Percentiles rank a stretch among this genome's conserved stretches.
phyloP scores from a whole-genome alignment of 1,140 invertebrate species.

The Papilio glaucus region DNA sequence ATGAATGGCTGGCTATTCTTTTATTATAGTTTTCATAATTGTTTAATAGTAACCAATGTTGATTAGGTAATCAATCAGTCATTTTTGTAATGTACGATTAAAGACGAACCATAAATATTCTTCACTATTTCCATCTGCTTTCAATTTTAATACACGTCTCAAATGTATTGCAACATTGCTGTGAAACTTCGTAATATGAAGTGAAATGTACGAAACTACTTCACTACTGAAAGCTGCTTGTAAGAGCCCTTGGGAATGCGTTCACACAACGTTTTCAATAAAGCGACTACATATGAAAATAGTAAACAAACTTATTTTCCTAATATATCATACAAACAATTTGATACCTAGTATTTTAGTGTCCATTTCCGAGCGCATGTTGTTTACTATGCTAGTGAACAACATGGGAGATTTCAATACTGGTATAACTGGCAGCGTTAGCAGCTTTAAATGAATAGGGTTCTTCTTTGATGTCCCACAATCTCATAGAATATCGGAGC shows the following conservation, averaged over 20 bases:
- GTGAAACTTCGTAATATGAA: not conserved
- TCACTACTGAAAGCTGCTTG: not conserved
- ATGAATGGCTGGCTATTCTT: no score
- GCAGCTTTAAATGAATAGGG: no score
- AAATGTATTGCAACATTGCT: slow-evolving; percentile 1
- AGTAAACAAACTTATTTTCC: not conserved
- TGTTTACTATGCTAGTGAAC: no score
- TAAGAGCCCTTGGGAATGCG: not conserved
- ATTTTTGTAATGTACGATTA: not conserved
- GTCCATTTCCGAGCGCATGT: no score
- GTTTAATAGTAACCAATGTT: no score
- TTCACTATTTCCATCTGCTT: not conserved
- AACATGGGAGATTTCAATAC: no score
- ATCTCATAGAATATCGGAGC: no score
- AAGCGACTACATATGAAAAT: not conserved
- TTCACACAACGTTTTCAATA: slow-evolving; percentile 11
- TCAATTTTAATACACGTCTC: not conserved
- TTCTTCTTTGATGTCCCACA: no score
- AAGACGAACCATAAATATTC: not conserved
- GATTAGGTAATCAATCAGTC: no score
- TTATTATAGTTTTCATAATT: no score
- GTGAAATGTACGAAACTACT: slow-evolving; percentile 6
- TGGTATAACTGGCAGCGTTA: no score
- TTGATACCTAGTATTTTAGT: no score
- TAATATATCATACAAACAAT: not conserved